phyloP scores from a whole-genome alignment of 2,888 invertebrate species.

The Rotaria socialis region DNA sequence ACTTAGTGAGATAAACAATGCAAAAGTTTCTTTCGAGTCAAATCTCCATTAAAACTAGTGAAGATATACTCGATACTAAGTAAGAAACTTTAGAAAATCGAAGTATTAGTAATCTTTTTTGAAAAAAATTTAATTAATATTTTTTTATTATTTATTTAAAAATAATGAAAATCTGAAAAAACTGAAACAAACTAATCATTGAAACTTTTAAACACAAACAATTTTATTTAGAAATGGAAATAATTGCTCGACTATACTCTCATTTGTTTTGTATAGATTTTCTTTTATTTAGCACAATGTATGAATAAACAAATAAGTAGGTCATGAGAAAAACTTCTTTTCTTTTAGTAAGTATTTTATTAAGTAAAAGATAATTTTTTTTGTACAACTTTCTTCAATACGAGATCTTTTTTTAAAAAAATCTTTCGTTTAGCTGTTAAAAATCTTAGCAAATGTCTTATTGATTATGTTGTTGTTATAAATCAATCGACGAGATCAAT shows the following conservation, averaged over 20 bases:
- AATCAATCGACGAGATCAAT: background rate
- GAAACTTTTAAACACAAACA: no score
- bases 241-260: background rate
- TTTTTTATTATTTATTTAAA: no score
- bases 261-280: background rate
- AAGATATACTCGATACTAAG: no score
- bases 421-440: background rate
- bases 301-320: slow-evolving; percentile 15
- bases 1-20: no score
- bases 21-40: no score
- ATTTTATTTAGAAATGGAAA: no score
- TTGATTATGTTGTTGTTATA: background rate
- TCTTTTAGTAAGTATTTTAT: background rate
- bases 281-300: background rate
- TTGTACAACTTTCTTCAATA: background rate
- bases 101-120: no score
- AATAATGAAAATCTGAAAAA: no score
- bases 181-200: no score
- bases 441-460: background rate
- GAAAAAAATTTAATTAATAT: no score
- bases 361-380: background rate
- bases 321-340: background rate
- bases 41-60: no score
- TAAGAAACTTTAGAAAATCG: no score
- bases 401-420: background rate